Base-by-base conservation (phyloP, 1,140 invertebrate genomes). In the Drosophila arawakana region DNA sequence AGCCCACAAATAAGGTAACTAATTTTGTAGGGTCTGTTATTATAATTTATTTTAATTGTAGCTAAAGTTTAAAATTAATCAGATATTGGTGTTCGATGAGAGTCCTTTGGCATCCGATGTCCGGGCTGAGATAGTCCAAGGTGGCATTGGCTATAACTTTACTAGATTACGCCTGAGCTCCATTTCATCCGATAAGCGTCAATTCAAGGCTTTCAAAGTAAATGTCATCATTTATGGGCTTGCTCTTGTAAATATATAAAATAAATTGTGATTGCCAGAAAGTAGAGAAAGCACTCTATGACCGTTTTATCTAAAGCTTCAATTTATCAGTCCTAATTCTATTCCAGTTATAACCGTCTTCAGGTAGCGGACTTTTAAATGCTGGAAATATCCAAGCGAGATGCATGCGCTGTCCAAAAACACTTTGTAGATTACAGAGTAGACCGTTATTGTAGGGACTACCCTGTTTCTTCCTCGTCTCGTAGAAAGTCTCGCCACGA, bases 341-440 rank as follows among this genome's bases (percentile, higher is more conserved):
- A 13, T 49, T 25, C 47, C 47, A 52, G 47, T 15, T 52, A 41
- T 62, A 66, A 6, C 60, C 43, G 11, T 66, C 61, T 3, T 66
- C 50, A 1, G 69, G 62, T 37, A 72, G 35, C 1, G 15, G 25
- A 10, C 70, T 73, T 2, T 9, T 0, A 4, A 73, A n/a, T 0
- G 25, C n/a, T 0, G 70, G 70, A 46, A 13, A 71, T 8, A 71
- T 1, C 94, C 96, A 95, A 7, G 94, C 94, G 34, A 96, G 90
- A 79, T 95, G 95, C 97, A 96, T 98, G 54, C 93, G 95, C 35
- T 94, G 89, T 10, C 97, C 97, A 89, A 97, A 95, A 4, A 95
- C 94, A 59, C 94, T 93, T 69, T 93, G 92, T 1, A 98, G 84
- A 92, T 98, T 62, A 94, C 89, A 93, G 88, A 93, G 94, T 8